phyloP scores from a whole-genome alignment of 92 coral and sea anemone species.

The Umimayanthus kanabou region DNA sequence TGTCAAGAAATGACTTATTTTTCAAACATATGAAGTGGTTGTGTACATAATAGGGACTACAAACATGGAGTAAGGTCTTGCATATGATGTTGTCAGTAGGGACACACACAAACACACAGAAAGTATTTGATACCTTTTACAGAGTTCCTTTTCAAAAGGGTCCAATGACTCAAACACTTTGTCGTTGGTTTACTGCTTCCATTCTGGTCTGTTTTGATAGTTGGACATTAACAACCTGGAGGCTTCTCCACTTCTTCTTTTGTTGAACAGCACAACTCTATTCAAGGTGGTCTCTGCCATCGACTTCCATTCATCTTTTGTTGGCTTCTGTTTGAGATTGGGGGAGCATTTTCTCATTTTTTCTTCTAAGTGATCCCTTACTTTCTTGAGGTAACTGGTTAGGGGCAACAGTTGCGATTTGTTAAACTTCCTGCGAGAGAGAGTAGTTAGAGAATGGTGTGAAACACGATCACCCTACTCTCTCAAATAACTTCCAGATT shows the following conservation, averaged over 20 bases:
- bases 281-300: slow-evolving; percentile 34
- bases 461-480: slow-evolving; percentile 51
- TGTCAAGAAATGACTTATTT: no score
- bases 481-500: slow-evolving; percentile 44
- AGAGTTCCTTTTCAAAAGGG: slow-evolving; percentile 49
- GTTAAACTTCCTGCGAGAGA: no score
- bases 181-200: not conserved
- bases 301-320: slow-evolving; percentile 12
- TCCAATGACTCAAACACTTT: slow-evolving; percentile 27
- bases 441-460: slow-evolving; percentile 41
- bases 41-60: no score
- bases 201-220: slow-evolving; percentile 46
- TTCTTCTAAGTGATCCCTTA: slow-evolving; percentile 35
- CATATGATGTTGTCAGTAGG: no score
- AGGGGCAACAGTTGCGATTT: slow-evolving; percentile 47
- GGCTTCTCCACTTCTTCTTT: slow-evolving; percentile 53
- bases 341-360: not conserved
- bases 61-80: no score
- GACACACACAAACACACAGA: slow-evolving; percentile 8
- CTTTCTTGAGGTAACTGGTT: slow-evolving; percentile 33
- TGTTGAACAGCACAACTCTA: slow-evolving; percentile 46
- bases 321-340: not conserved
- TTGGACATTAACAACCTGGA: slow-evolving; percentile 16
- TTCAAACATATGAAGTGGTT: no score
- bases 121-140: slow-evolving; percentile 38